A percentile compares a stretch with the other conserved stretches of the same genome.
These are phyloP conservation scores for Neoascia interrupta DNA, from an alignment of 2,888 invertebrate species.

Conservation along the genomic window DNA sequence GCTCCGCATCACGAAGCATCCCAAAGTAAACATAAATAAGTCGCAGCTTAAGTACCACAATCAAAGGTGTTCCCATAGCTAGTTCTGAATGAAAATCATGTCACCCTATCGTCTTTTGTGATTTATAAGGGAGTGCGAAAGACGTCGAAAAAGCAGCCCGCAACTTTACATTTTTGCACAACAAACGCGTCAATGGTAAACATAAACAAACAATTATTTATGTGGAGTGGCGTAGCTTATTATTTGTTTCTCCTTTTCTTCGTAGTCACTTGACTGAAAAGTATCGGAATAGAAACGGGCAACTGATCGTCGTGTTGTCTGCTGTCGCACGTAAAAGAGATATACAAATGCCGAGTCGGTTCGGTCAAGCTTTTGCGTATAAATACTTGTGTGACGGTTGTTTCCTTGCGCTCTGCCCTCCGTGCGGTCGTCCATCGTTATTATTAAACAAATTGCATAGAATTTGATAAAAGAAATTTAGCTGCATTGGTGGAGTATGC, in stretches of 20 bases:
- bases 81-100: not conserved
- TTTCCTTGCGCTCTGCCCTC: not conserved
- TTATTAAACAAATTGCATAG: constrained; percentile 17
- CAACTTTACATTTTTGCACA: constrained; percentile 37
- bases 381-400: constrained; percentile 10
- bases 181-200: constrained; percentile 58
- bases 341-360: constrained; percentile 15
- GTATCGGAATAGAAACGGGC: constrained; percentile 56
- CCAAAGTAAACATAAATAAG: constrained; percentile 8
- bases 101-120: not conserved
- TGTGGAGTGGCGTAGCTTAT: constrained; percentile 49
- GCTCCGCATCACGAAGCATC: not conserved
- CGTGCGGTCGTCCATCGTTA: no score
- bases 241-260: constrained; percentile 29
- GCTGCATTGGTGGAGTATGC: constrained; percentile 3
- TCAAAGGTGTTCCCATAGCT: not conserved
- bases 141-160: no score
- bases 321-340: constrained; percentile 7
- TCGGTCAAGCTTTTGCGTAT: constrained; percentile 25
- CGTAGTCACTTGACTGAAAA: constrained; percentile 60
- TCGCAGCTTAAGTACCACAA: not conserved
- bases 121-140: not conserved
- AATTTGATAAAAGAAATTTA: constrained; percentile 5
- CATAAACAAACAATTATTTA: constrained; percentile 64
- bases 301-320: constrained; percentile 14